A percentile compares a stretch with the other conserved stretches of the same genome.
Evolutionary conservation across 2,113 vertebrate genomes (phyloP).

Genomic region (Terrapene triunguis): DNA sequence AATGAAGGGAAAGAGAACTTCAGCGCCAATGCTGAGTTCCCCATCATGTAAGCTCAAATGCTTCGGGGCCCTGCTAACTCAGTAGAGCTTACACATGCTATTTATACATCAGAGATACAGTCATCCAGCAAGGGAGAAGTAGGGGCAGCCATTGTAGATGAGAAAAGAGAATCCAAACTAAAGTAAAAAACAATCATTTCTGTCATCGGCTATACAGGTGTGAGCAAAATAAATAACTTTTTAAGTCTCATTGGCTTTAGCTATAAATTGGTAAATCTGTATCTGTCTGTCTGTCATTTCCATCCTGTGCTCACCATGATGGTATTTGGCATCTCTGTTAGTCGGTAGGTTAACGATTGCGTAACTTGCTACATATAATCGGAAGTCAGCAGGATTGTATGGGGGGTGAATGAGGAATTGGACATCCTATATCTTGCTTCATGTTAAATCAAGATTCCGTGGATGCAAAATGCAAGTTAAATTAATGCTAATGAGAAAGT

Average conservation of each 20-base stretch:
- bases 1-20: neutral
- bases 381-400: slow-evolving; percentile 44
- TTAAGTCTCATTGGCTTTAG: neutral
- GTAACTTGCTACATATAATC: slow-evolving; percentile 29
- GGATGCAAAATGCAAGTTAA: slow-evolving; percentile 37
- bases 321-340: slow-evolving; percentile 18
- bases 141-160: neutral
- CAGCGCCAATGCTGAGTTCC: neutral
- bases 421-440: slow-evolving; percentile 34
- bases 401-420: slow-evolving; percentile 47
- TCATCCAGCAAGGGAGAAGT: neutral
- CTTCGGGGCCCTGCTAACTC: neutral
- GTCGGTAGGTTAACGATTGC: slow-evolving; percentile 8
- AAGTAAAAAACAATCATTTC: neutral
- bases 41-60: neutral
- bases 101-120: neutral
- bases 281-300: neutral
- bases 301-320: neutral
- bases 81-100: neutral
- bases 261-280: slow-evolving; percentile 10
- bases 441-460: slow-evolving; percentile 40
- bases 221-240: neutral
- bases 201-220: neutral
- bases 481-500: slow-evolving; percentile 48
- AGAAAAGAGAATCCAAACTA: neutral